Evolutionary conservation across 2,888 invertebrate species (phyloP).

Genomic region (Drosophila leonis): DNA sequence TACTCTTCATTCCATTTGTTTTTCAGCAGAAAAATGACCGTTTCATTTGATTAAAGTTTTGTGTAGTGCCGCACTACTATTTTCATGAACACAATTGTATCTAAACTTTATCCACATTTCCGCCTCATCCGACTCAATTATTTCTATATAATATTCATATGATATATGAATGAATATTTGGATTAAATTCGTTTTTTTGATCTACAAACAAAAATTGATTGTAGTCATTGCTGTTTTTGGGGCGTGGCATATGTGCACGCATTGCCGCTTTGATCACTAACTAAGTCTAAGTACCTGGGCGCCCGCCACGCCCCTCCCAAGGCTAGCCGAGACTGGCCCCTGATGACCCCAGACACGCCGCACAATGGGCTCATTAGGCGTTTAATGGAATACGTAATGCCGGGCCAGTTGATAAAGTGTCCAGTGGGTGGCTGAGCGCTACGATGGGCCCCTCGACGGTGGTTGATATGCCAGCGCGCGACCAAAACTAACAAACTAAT

Average conservation of each 20-base stretch:
- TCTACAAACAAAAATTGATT: background rate
- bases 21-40: too few relatives aligned
- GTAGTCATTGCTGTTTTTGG: background rate
- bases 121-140: too few relatives aligned
- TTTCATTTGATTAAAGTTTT: too few relatives aligned
- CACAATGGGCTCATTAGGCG: constrained; percentile 77
- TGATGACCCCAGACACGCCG: constrained; percentile 51
- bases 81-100: too few relatives aligned
- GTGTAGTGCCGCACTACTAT: too few relatives aligned
- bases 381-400: constrained; percentile 79
- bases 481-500: constrained; percentile 78
- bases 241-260: constrained; percentile 27
- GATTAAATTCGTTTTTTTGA: background rate
- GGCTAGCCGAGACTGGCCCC: constrained; percentile 18
- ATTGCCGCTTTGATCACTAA: constrained; percentile 46
- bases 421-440: constrained; percentile 33
- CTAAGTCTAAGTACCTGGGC: constrained; percentile 58
- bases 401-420: constrained; percentile 70
- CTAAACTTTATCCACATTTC: too few relatives aligned
- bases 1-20: too few relatives aligned
- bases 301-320: constrained; percentile 29
- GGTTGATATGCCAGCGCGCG: constrained; percentile 44
- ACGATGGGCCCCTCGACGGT: constrained; percentile 13
- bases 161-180: background rate
- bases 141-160: background rate